These are phyloP conservation scores for Drosophila kambysellisi DNA, from an alignment of 2,888 invertebrate genomes.

Conservation along the genomic window DNA sequence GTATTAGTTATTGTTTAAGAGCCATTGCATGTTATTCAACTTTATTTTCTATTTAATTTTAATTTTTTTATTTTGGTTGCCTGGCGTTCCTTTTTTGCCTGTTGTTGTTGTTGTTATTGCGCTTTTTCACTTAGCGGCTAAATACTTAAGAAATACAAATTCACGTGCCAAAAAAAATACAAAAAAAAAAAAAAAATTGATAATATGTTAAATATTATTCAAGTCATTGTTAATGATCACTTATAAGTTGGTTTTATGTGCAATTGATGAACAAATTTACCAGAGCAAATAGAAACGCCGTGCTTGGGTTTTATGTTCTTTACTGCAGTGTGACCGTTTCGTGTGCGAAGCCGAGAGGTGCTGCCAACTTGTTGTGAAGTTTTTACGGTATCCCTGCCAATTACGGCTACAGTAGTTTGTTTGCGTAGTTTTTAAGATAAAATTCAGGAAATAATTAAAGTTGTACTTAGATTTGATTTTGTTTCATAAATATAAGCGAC, in stretches of 20 bases:
- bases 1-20: background rate
- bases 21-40: constrained; percentile 28
- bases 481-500: background rate
- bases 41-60: constrained; percentile 20
- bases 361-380: constrained; percentile 17
- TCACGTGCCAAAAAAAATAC: constrained; percentile 74
- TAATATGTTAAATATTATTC: constrained; percentile 48
- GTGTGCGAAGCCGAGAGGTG: fast-evolving
- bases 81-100: constrained; percentile 35
- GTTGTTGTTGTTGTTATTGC: constrained; percentile 46
- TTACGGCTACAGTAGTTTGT: background rate
- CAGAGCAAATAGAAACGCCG: constrained; percentile 52
- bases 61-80: constrained; percentile 29
- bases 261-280: constrained; percentile 46
- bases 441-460: background rate
- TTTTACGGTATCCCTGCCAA: background rate
- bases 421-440: background rate
- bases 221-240: constrained; percentile 64
- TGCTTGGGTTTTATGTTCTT: constrained; percentile 49
- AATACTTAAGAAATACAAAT: constrained; percentile 63
- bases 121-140: constrained; percentile 66
- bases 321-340: constrained; percentile 50
- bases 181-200: constrained; percentile 59
- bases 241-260: constrained; percentile 19
- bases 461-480: background rate